Percentiles rank a stretch among this genome's conserved stretches.
phyloP scores from a whole-genome alignment of 2,797 vertebrate species.

The Monodelphis domestica region DNA sequence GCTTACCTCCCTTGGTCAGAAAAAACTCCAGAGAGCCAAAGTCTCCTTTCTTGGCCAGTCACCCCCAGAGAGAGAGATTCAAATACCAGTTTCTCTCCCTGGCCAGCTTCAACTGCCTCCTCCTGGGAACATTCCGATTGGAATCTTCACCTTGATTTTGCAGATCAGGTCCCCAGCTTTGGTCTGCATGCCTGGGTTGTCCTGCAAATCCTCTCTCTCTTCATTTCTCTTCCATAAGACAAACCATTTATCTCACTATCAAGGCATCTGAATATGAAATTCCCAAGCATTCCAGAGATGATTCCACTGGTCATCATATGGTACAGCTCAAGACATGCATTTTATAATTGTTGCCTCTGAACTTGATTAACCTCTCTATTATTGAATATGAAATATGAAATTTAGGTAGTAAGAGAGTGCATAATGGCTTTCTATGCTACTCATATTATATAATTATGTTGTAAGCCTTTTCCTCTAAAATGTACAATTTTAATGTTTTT shows the following conservation, averaged over 20 bases:
- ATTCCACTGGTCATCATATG: not conserved
- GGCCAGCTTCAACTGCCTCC: too few species aligned
- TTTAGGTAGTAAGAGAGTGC: not conserved
- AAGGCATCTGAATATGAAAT: not conserved
- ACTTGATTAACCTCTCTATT: not conserved
- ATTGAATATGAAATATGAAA: not conserved
- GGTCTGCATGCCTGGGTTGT: too few species aligned
- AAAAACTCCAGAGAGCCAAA: too few species aligned
- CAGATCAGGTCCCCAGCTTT: too few species aligned
- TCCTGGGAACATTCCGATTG: too few species aligned
- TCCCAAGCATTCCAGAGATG: not conserved
- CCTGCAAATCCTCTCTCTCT: too few species aligned
- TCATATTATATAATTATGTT: not conserved
- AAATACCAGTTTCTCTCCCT: too few species aligned
- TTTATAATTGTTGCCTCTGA: not conserved
- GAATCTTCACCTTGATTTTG: too few species aligned
- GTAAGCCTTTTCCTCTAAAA: not conserved
- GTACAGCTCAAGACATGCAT: not conserved
- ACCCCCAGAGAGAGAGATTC: too few species aligned
- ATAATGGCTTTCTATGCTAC: not conserved
- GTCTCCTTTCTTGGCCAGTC: too few species aligned
- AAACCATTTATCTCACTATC: rapidly evolving
- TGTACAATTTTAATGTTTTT: not conserved
- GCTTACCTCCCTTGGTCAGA: too few species aligned
- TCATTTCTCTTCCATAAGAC: too few species aligned